A percentile compares a stretch with the other conserved stretches of the same genome.
Evolutionary conservation across 2,113 vertebrate species (phyloP).

Genomic region (Anoplopoma fimbria): DNA sequence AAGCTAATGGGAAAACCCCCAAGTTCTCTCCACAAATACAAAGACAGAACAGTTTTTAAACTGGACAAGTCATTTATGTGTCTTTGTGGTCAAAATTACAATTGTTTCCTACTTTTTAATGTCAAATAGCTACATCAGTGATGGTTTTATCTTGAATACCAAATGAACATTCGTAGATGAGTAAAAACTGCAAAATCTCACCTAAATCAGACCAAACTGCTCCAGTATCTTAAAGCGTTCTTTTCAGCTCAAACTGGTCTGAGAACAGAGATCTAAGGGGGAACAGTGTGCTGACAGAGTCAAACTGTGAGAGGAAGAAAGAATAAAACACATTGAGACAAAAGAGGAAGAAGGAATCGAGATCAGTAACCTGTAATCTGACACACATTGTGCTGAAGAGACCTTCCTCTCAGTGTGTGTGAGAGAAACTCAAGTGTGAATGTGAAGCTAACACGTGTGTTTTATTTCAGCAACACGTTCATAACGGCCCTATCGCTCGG

Average conservation of each 20-base stretch:
- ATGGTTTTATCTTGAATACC: too few relatives aligned
- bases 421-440: conserved; percentile 2
- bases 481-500: too few relatives aligned
- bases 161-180: not conserved
- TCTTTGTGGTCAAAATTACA: too few relatives aligned
- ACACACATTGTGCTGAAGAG: conserved; percentile 16
- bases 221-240: too few relatives aligned
- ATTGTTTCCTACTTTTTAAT: too few relatives aligned
- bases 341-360: conserved; percentile 53
- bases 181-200: not conserved
- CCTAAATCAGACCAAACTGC: too few relatives aligned
- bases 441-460: not conserved
- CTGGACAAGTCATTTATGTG: too few relatives aligned
- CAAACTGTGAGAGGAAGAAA: conserved; percentile 15
- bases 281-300: not conserved
- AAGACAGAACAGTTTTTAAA: too few relatives aligned
- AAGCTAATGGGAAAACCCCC: not conserved
- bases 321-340: not conserved
- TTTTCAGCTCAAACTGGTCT: too few relatives aligned
- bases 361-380: not conserved
- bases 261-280: not conserved
- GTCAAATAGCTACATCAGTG: too few relatives aligned
- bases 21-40: not conserved
- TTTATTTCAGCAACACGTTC: not conserved
- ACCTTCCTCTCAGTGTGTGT: conserved; percentile 15